Conservation (phyloP, 23 tunicate species). For the Aplidium turbinatum region DNA sequence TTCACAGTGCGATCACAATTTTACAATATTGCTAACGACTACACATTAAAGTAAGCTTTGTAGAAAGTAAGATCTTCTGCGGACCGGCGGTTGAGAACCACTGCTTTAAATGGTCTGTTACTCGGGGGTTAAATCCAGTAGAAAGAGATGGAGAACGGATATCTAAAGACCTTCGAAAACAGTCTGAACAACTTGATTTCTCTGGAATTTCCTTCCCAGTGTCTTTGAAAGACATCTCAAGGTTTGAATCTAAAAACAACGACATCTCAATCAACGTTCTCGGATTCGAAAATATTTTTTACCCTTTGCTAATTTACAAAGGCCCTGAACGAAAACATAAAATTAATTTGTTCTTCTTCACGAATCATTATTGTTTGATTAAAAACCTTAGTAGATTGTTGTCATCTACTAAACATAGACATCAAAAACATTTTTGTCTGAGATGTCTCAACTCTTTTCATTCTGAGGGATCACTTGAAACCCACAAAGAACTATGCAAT, state of each 20-base stretch:
- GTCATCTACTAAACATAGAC: too few species aligned
- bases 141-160: background rate
- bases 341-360: background rate
- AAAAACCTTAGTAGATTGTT: background rate
- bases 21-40: background rate
- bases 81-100: too few species aligned
- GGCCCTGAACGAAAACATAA: background rate
- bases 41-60: background rate
- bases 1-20: too few species aligned
- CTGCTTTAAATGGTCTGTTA: too few species aligned
- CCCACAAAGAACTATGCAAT: too few species aligned
- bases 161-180: background rate
- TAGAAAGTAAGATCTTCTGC: too few species aligned
- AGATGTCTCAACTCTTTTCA: too few species aligned
- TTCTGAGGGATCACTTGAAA: too few species aligned
- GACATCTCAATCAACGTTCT: background rate
- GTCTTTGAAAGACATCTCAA: too few species aligned
- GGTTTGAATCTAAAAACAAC: background rate
- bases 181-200: background rate
- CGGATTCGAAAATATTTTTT: background rate
- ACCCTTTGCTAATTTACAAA: background rate
- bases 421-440: too few species aligned
- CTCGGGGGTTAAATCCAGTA: background rate
- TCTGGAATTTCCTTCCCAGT: constrained; percentile 1
- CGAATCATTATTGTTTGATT: background rate